Percentiles rank a stretch among this genome's conserved stretches.
These are phyloP conservation scores for Drosophila formosana DNA, from an alignment of 2,888 invertebrate genomes.

Conservation along the genomic window DNA sequence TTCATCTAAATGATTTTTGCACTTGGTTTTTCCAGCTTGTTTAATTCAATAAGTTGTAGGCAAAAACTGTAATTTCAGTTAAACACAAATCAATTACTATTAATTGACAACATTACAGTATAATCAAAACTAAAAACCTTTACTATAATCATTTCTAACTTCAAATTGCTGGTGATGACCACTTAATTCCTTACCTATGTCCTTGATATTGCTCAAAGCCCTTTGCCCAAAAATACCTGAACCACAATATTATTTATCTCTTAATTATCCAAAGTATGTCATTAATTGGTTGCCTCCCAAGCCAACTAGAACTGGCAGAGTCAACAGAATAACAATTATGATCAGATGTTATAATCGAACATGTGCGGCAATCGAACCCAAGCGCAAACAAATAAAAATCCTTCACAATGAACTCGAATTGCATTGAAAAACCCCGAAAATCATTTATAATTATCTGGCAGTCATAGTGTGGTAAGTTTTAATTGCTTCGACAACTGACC, in stretches of 20 bases:
- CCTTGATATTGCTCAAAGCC: slow-evolving; percentile 1
- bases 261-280: slow-evolving; percentile 22
- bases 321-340: slow-evolving; percentile 30
- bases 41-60: neutral
- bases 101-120: neutral
- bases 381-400: slow-evolving; percentile 31
- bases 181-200: neutral
- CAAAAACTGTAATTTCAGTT: neutral
- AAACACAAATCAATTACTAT: neutral
- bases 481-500: slow-evolving; percentile 60
- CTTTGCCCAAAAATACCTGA: neutral
- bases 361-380: slow-evolving; percentile 12
- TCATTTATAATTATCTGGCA: slow-evolving; percentile 40
- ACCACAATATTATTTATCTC: slow-evolving; percentile 13
- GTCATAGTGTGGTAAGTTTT: slow-evolving; percentile 27
- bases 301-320: neutral
- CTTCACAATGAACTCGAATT: slow-evolving; percentile 73
- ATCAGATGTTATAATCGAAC: slow-evolving; percentile 1
- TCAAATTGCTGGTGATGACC: neutral
- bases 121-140: neutral
- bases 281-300: slow-evolving; percentile 18
- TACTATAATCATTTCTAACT: neutral
- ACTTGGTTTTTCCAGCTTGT: slow-evolving; percentile 1
- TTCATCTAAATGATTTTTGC: neutral
- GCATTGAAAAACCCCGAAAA: slow-evolving; percentile 38